phyloP scores from a whole-genome alignment of 2,113 vertebrate genomes.

The Triplophysa dalaica region DNA sequence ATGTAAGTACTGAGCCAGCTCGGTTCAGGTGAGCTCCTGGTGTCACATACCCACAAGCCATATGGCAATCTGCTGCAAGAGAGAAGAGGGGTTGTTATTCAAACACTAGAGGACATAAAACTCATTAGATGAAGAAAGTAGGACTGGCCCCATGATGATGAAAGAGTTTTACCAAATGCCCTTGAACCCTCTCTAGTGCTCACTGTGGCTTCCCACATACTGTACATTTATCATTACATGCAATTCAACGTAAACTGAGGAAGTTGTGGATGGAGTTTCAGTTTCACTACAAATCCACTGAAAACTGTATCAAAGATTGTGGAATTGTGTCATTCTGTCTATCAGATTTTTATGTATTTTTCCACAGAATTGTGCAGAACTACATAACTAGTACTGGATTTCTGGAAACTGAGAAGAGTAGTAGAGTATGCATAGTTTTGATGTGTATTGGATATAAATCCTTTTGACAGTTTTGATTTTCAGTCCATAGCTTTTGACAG shows the following conservation, averaged over 20 bases:
- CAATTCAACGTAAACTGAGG: not conserved
- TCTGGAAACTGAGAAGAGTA: not conserved
- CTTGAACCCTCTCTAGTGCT: slow-evolving; percentile 30
- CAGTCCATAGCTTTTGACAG: slow-evolving; percentile 26
- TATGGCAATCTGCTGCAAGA: slow-evolving; percentile 56
- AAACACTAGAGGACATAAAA: slow-evolving; percentile 40
- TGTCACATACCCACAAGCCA: slow-evolving; percentile 50
- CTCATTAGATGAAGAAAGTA: slow-evolving; percentile 41
- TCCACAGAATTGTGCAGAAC: not conserved
- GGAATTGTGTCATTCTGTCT: not conserved
- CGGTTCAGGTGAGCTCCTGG: slow-evolving; percentile 41
- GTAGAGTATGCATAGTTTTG: not conserved
- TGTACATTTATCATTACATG: not conserved
- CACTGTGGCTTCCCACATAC: slow-evolving; percentile 1
- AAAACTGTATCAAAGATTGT: too few relatives aligned
- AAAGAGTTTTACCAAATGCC: slow-evolving; percentile 3
- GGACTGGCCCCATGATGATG: slow-evolving; percentile 43
- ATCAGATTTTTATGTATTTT: slow-evolving; percentile 1
- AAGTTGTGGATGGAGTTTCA: too few relatives aligned
- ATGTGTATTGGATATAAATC: not conserved
- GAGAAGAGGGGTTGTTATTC: slow-evolving; percentile 24
- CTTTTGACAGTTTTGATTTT: slow-evolving; percentile 13
- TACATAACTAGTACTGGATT: not conserved
- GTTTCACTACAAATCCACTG: not conserved
- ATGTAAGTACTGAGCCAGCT: slow-evolving; percentile 8